Evolutionary conservation across 2,888 invertebrate species (phyloP), one percentile per base, ranked within the genome.

Genomic region (Formica aserva): DNA sequence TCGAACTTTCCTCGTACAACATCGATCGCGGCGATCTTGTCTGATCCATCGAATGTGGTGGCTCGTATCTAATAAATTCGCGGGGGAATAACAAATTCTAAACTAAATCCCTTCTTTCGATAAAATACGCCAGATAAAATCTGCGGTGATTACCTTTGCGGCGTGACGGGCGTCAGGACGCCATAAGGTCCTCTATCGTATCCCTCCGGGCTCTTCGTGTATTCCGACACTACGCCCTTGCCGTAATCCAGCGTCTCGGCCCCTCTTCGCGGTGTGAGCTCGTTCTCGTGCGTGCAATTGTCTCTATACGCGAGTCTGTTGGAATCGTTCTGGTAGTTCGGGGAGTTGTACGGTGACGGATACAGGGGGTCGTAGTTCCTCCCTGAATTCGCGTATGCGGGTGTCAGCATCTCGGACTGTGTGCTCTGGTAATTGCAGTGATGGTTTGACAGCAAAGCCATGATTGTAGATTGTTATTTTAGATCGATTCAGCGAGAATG

Each of bases 391-490:
- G 86, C 81, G 63, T 93, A 94, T 6, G 85, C 77, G 22, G 92
- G 88, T 15, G 91, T 89, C 60, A 94, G 66, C 88, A 93, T 93
- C 60, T 93, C 92, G 38, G 90, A 85, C 6, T 92, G 88, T 0
- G 90, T 81, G 15, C 91, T 83, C 2, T 92, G 92, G 82, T 93
- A 93, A 55, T 91, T 88, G 57, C 88, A 91, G 81, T 93, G 93
- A 66, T 92, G 92, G 80, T 93, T 94, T 48, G 94, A 92, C 38
- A 94, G 86, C 29, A 94, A 83, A 35, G 94, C 94, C 94, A 94
- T 94, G 11, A 29, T 77, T 29, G 11, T 52, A 8, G 22, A 26
- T 55, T 18, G 0, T 62, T 41, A 52, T 8, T 62, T 18, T 9
- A 22, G 15, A 2, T 18, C 18, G 29, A 65, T 18, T 22, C 60